Evolutionary conservation across 2,113 vertebrate species (phyloP).

Genomic region (Seriola rivoliana): DNA sequence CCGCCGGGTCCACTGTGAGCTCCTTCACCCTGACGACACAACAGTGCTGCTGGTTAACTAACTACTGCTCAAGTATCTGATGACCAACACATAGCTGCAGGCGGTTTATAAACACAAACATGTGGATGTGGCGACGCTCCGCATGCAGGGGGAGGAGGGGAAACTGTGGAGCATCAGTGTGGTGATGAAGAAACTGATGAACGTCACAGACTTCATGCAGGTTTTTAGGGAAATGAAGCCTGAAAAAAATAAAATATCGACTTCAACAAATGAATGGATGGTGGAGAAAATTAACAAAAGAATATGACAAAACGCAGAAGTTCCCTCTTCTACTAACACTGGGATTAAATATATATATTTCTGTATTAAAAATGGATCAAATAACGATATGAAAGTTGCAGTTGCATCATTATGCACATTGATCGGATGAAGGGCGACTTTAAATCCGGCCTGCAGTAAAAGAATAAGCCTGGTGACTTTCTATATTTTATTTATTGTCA

Average conservation of each 20-base stretch:
- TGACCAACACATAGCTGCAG: neutral
- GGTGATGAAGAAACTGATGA: neutral
- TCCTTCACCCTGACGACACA: slow-evolving; percentile 90
- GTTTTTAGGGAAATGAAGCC: neutral
- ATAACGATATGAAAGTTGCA: no score
- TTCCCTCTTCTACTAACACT: neutral
- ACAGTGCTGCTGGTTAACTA: neutral
- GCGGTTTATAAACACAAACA: neutral
- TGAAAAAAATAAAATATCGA: slow-evolving; percentile 8
- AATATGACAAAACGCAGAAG: neutral
- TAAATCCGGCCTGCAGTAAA: no score
- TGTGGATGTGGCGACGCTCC: neutral
- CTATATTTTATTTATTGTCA: no score
- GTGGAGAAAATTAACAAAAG: neutral
- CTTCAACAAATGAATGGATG: neutral
- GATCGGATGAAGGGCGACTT: no score
- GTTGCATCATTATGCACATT: no score
- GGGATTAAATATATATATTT: no score
- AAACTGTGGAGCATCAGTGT: neutral
- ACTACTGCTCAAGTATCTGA: neutral
- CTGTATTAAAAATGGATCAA: no score
- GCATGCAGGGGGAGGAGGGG: neutral
- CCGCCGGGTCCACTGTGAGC: slow-evolving; percentile 85
- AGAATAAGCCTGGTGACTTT: no score
- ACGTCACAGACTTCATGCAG: slow-evolving; percentile 6